These are phyloP conservation scores for Sitophilus oryzae DNA, from an alignment of 1,140 invertebrate species.

Conservation along the genomic window DNA sequence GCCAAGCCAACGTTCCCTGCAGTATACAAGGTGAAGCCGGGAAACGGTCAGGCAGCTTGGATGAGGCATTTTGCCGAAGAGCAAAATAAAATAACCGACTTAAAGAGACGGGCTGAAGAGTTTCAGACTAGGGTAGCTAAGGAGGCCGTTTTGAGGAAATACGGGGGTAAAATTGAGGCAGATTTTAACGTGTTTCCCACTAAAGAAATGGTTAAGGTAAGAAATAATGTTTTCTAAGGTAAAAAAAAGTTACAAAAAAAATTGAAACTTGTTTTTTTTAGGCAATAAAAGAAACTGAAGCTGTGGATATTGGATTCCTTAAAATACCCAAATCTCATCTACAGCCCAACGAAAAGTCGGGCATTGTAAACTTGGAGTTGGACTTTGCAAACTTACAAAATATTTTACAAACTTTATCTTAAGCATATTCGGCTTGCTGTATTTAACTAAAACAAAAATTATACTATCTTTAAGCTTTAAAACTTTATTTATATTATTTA, in stretches of 20 bases:
- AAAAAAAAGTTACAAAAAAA: neutral
- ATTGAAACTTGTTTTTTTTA: conserved; percentile 31
- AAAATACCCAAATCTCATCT: conserved; percentile 37
- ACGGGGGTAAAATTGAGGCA: conserved; percentile 47
- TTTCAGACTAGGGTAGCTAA: conserved; percentile 48
- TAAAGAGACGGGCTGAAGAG: conserved; percentile 33
- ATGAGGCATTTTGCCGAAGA: conserved; percentile 40
- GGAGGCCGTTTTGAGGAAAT: conserved; percentile 47
- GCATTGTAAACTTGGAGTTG: conserved; percentile 37
- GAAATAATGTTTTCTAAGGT: neutral
- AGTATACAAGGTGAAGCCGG: conserved; percentile 38
- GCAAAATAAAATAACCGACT: conserved; percentile 29
- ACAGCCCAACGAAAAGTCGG: conserved; percentile 26
- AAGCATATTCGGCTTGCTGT: no score
- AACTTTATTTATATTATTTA: no score
- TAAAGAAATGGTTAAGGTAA: conserved; percentile 46
- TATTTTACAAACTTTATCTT: conserved; percentile 22
- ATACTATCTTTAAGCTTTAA: neutral
- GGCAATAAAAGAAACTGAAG: conserved; percentile 38
- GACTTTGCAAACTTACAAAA: conserved; percentile 41
- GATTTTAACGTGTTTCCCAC: conserved; percentile 53
- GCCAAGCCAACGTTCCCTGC: conserved; percentile 39
- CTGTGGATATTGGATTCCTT: conserved; percentile 39
- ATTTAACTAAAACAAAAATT: neutral
- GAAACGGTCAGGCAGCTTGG: conserved; percentile 31